phyloP scores from a whole-genome alignment of 2,888 invertebrate species.

The Imbricaverruca yamaguchii region DNA sequence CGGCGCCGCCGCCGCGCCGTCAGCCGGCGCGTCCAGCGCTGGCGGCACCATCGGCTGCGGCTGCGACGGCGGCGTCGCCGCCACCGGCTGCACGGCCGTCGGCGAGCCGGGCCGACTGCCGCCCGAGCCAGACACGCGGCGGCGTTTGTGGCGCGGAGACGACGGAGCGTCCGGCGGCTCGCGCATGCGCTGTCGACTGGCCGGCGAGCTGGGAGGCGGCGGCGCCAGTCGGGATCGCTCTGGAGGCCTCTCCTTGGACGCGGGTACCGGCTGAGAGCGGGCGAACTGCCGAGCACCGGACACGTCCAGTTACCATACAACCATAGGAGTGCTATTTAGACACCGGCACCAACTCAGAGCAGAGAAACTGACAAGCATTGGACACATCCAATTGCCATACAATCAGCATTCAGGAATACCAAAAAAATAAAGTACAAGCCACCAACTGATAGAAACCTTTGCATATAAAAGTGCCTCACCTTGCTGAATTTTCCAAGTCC shows the following conservation, averaged over 20 bases:
- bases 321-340: neutral
- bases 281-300: neutral
- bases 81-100: neutral
- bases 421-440: slow-evolving; percentile 12
- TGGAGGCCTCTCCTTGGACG: neutral
- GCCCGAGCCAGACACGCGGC: neutral
- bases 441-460: too few relatives aligned
- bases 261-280: neutral
- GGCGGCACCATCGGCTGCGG: slow-evolving; percentile 5
- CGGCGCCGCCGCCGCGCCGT: neutral
- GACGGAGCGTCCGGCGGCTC: neutral
- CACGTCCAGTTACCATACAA: neutral
- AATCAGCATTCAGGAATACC: neutral
- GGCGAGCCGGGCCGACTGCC: slow-evolving; percentile 7
- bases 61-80: neutral
- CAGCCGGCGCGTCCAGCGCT: slow-evolving; percentile 2
- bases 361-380: too few relatives aligned
- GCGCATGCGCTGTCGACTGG: neutral
- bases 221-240: neutral
- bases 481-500: too few relatives aligned
- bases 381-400: neutral
- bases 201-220: neutral
- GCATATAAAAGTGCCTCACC: too few relatives aligned
- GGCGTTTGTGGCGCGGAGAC: slow-evolving; percentile 8
- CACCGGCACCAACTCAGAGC: too few relatives aligned